Percentiles rank a stretch among this genome's conserved stretches.
These are phyloP conservation scores for Falco punctatus DNA, from an alignment of 2,113 vertebrate genomes.

Conservation along the genomic window DNA sequence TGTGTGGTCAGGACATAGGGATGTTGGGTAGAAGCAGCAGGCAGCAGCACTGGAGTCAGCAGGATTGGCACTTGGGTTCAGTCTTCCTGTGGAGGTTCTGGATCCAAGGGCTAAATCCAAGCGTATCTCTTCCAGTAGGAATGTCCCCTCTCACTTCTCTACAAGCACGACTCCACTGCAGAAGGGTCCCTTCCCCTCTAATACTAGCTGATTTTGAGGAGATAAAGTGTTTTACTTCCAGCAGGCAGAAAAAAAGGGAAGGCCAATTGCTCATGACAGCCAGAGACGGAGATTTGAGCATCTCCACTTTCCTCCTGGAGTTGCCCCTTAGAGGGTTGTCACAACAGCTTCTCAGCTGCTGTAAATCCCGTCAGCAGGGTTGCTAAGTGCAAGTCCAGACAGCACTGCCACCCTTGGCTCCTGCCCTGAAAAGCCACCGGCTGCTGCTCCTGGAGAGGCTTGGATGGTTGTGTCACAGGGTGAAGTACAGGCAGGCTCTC, in stretches of 20 bases:
- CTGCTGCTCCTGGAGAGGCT: background rate
- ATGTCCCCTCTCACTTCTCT: background rate
- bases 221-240: background rate
- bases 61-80: background rate
- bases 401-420: rapidly evolving
- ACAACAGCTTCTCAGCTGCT: background rate
- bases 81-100: background rate
- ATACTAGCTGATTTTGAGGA: background rate
- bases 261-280: background rate
- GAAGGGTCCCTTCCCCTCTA: background rate
- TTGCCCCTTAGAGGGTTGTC: background rate
- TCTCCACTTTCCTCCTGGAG: background rate
- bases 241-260: background rate
- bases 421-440: background rate
- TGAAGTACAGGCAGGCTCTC: background rate
- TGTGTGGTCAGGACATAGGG: background rate
- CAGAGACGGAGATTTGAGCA: background rate
- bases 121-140: background rate
- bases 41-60: background rate
- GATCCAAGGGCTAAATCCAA: background rate
- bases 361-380: background rate
- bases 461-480: background rate
- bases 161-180: background rate
- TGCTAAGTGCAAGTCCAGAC: background rate
- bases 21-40: background rate